Base-by-base conservation (phyloP, 2,113 vertebrate genomes). In the Mystacornis crossleyi region DNA sequence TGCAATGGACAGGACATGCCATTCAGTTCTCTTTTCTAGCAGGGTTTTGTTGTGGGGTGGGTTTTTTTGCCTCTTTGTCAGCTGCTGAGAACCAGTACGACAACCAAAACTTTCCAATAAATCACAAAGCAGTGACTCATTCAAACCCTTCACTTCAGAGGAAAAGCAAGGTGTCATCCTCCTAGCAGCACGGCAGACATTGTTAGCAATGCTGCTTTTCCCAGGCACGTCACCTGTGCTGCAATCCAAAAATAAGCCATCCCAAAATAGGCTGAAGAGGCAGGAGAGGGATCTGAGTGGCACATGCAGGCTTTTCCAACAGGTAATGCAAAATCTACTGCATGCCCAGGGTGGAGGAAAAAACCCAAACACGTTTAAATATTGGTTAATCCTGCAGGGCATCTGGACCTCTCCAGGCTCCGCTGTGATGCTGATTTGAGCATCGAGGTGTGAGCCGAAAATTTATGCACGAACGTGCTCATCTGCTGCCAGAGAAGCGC, bases 161-260 rank as follows among this genome's bases (percentile, higher is more conserved):
- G 69, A 89, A 47, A 67, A 82, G 85, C 71, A 34, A 85, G 74
- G 84, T 67, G 90, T 78, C 89, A 71, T 34, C 92, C 48, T 26
- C 42, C 78, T 43, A 18, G 86, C 26, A 19, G 86, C 8, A 1
- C 91, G 3, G 24, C 86, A 64, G 95, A 42, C 8, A 42, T 62
- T 26, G 23, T 50, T 57, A 87, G 84, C 26, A 1, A 57, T 12
- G 94, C 60, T 0, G 34, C 67, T 50, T 12, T 53, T 62, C 67
- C 25, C 3, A 81, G 75, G 67, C 80, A 38, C 8, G 28, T 86
- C 95, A 93, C 90, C 96, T 90, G 86, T 34, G 66, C 89, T 53
- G 78, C 73, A 58, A 57, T 72, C 95, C 93, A n/a, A 90, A 94
- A 96, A 96, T 90, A 95, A 95, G 58, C 81, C 96, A 87, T 14